Evolutionary conservation across 2,797 vertebrate species (phyloP), one percentile per base, ranked within the genome.

Genomic region (Etheostoma perlongum): DNA sequence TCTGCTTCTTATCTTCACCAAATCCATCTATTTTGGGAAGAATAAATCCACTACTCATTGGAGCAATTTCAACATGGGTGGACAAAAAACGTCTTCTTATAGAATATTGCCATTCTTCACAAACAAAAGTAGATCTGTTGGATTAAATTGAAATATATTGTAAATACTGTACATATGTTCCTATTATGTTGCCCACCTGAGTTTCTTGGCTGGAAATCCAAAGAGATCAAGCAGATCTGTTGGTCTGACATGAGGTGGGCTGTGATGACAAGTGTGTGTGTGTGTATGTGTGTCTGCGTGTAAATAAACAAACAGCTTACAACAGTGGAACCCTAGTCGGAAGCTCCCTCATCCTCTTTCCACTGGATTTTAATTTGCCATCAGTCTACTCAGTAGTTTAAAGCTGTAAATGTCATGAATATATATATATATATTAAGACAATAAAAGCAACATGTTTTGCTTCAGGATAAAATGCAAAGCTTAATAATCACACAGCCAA

Each of bases 11-110:
- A 83, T 91, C 79, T 7, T 57, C 74, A 75, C 70, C 55, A 88
- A 89, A 91, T 90, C 83, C 82, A 83, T 85, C 79, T 88, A 84
- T 90, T 89, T 91, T 88, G 36, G 58, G 82, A 72, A 54, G 63
- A 79, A 83, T 74, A 74, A 89, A 91, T 84, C 68, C 42, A 62
- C 55, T 33, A 57, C 88, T 89, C 78, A 86, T 73, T 81, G 79
- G 71, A 30, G 78, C 64, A 86, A 76, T 85, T 86, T 87, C 48
- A 86, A 52, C 40, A 44, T n/a, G 10, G 69, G 3, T 72, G 61
- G 57, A 52, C 47, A 76, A 60, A 70, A 63, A 78, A 67, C 42
- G 21, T 13, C 59, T 54, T 48, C 46, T 52, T 67, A 63, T 49
- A 25, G 14, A 40, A 59, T 53, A 40, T 40, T 60, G 21, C 51